Percentiles rank a stretch among this genome's conserved stretches.
phyloP scores from a whole-genome alignment of 2,888 invertebrate genomes.

The Drosophila limbata region DNA sequence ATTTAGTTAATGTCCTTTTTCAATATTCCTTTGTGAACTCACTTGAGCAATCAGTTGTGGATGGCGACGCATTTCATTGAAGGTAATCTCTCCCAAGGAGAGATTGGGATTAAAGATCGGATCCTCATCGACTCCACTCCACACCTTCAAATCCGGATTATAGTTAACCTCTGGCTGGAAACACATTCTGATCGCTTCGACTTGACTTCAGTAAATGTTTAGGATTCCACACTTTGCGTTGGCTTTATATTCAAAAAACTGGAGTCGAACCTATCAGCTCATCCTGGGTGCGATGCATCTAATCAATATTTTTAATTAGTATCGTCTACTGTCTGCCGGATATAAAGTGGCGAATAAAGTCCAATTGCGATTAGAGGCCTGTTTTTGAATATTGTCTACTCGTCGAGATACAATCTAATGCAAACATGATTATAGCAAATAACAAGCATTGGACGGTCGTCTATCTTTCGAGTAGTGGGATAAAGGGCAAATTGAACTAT shows the following conservation, averaged over 20 bases:
- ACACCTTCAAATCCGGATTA: slow-evolving; percentile 44
- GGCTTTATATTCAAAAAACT: slow-evolving; percentile 27
- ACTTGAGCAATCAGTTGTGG: slow-evolving; percentile 54
- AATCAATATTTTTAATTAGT: slow-evolving; percentile 28
- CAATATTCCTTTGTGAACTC: background rate
- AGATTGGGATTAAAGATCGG: slow-evolving; percentile 45
- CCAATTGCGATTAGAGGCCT: slow-evolving; percentile 5
- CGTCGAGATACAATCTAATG: too few species aligned
- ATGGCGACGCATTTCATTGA: slow-evolving; percentile 57
- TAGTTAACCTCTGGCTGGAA: slow-evolving; percentile 32
- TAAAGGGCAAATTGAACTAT: too few species aligned
- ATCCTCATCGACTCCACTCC: slow-evolving; percentile 40
- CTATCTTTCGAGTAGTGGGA: too few species aligned
- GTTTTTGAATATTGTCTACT: too few species aligned
- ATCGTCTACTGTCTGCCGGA: background rate
- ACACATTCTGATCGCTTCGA: slow-evolving; percentile 23
- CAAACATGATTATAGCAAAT: too few species aligned
- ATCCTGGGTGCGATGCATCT: slow-evolving; percentile 6
- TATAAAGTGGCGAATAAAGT: background rate
- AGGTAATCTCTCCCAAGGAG: slow-evolving; percentile 62
- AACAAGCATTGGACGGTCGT: too few species aligned
- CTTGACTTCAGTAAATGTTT: slow-evolving; percentile 25
- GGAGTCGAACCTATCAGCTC: slow-evolving; percentile 13
- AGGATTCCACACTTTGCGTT: background rate
- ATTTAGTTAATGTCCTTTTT: background rate